Base-by-base conservation (phyloP, 1,140 invertebrate genomes). In the Monomorium pharaonis region DNA sequence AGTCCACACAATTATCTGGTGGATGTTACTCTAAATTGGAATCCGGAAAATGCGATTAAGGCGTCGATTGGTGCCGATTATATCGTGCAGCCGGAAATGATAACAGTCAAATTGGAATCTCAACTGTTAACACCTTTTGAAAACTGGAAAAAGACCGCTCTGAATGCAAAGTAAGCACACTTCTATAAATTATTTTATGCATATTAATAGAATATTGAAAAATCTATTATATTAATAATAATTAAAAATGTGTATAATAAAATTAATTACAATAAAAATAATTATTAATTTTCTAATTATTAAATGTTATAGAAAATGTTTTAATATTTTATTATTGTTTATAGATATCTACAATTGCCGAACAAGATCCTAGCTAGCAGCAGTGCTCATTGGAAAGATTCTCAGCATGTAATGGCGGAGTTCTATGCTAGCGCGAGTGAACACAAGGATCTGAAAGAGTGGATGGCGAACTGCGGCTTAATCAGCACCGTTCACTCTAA, bases 61-160 rank as follows among this genome's bases (percentile, higher is more conserved):
- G 88, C 96, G n/a, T 94, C 89, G 10, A 92, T 96, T 9, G 93
- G 96, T 49, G 92, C 95, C 0, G 94, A 95, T 70, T 96, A 95
- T 42, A 92, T 96, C 14, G 91, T 95, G n/a, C 92, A 94, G 9
- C 92, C 93, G 83, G 90, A 94, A 83, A 91, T 90, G 12, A 96
- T 95, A 1, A 87, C 88, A 5, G 78, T 95, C 4, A 94, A 94
- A 72, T 84, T 96, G 30, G 94, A 95, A 56, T 94, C 94, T 6
- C 96, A 96, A 77, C 88, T 98, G 12, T 93, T 96, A 1, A 98
- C 97, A 1, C 97, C 97, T 0, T 97, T 98, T 89, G 94, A 96
- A 4, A 96, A 96, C n/a, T 98, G 97, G 97, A 96, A 95, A 74
- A 96, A 96, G 51, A 97, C 97, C 24, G 96, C 96, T 24, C 94